Evolutionary conservation across 1,140 invertebrate species (phyloP).

Genomic region (Cataglyphis hispanica): DNA sequence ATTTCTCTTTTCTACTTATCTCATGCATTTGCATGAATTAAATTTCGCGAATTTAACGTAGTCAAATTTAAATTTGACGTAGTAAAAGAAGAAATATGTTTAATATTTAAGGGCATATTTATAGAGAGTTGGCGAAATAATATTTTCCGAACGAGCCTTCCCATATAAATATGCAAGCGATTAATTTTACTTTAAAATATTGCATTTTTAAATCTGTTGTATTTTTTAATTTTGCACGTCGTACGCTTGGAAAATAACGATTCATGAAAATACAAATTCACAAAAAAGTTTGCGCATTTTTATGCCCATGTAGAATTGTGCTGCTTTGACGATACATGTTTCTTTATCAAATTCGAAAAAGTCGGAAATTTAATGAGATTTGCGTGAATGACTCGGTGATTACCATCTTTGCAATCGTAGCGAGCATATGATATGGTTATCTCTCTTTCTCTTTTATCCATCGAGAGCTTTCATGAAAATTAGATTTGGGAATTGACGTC

Average conservation of each 20-base stretch:
- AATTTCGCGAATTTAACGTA: neutral
- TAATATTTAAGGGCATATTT: slow-evolving; percentile 5
- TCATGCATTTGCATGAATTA: neutral
- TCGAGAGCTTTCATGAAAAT: neutral
- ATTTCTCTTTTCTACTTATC: slow-evolving; percentile 25
- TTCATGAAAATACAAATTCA: neutral
- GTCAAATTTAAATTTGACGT: no score
- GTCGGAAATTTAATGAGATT: slow-evolving; percentile 17
- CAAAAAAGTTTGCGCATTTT: neutral
- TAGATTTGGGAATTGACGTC: slow-evolving; percentile 20
- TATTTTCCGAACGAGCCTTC: slow-evolving; percentile 7
- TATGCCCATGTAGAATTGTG: neutral
- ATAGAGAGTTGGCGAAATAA: slow-evolving; percentile 3
- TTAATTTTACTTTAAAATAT: slow-evolving; percentile 55
- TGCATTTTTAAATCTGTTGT: neutral
- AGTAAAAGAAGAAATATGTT: neutral
- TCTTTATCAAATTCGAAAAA: neutral
- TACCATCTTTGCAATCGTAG: neutral
- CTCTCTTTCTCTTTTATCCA: slow-evolving; percentile 12
- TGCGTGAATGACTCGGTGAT: neutral
- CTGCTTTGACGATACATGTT: neutral
- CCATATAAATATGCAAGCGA: slow-evolving; percentile 27
- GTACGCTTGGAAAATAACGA: neutral
- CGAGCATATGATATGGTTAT: neutral
- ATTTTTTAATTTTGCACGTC: slow-evolving; percentile 11